Percentiles rank a stretch among this genome's conserved stretches.
Evolutionary conservation across 2,888 invertebrate species (phyloP).

Genomic region (Phoenoteleia sp.): DNA sequence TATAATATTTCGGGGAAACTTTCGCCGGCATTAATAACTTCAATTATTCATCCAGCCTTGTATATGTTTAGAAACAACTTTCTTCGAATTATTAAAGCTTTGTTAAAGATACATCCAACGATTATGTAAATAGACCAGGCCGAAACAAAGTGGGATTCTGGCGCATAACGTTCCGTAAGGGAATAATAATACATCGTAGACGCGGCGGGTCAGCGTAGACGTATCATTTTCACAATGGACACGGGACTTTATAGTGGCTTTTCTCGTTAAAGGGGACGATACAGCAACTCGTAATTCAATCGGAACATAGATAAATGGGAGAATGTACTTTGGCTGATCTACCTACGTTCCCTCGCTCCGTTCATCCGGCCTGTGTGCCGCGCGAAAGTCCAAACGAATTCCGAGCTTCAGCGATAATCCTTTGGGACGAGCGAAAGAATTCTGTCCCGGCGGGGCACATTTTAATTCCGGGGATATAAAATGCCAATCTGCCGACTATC

Average conservation of each 20-base stretch:
- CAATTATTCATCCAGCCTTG: slow-evolving; percentile 41
- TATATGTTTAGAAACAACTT: slow-evolving; percentile 64
- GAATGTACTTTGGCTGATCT: slow-evolving; percentile 66
- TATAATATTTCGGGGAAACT: slow-evolving; percentile 35
- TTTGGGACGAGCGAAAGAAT: slow-evolving; percentile 61
- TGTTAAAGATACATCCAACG: slow-evolving; percentile 61
- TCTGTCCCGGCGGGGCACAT: slow-evolving; percentile 23
- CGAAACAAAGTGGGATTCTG: slow-evolving; percentile 39
- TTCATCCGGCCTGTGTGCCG: slow-evolving; percentile 30
- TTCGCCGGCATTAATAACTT: slow-evolving; percentile 47
- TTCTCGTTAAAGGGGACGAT: slow-evolving; percentile 68
- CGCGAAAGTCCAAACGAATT: slow-evolving; percentile 50
- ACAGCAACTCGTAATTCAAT: slow-evolving; percentile 68
- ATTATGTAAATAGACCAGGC: slow-evolving; percentile 57
- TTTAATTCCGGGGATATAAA: slow-evolving; percentile 65
- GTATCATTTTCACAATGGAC: slow-evolving; percentile 71
- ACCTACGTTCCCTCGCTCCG: slow-evolving; percentile 22
- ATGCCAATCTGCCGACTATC: slow-evolving; percentile 61
- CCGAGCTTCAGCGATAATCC: slow-evolving; percentile 53
- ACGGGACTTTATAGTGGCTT: slow-evolving; percentile 68
- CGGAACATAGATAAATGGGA: slow-evolving; percentile 68
- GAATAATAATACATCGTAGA: slow-evolving; percentile 59
- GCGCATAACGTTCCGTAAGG: slow-evolving; percentile 59
- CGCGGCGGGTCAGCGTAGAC: slow-evolving; percentile 50
- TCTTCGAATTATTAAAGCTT: slow-evolving; percentile 67